phyloP scores from a whole-genome alignment of 35 echinoderm and acorn worm genomes.

The Ptychodera flava region DNA sequence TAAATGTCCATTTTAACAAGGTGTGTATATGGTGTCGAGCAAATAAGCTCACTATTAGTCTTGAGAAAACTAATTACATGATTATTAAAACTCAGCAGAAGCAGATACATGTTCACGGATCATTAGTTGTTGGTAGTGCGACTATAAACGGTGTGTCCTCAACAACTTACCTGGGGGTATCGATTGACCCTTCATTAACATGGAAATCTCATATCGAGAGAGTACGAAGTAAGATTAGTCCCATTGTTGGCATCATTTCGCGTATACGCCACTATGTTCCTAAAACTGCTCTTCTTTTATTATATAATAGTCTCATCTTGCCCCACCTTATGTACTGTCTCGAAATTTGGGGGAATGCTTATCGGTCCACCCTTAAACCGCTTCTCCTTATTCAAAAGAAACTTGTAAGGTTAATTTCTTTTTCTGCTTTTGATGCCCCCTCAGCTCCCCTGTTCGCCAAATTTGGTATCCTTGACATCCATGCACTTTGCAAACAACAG shows the following conservation, averaged over 20 bases:
- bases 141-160: background rate
- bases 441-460: background rate
- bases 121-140: background rate
- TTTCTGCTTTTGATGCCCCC: background rate
- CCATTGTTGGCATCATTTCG: background rate
- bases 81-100: background rate
- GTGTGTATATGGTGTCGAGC: constrained; percentile 15
- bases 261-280: background rate
- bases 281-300: background rate
- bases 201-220: constrained; percentile 1
- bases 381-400: constrained; percentile 1
- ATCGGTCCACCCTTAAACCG: background rate
- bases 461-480: constrained; percentile 1
- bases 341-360: background rate
- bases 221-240: background rate
- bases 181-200: background rate
- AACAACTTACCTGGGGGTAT: background rate
- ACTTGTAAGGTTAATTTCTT: background rate
- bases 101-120: background rate
- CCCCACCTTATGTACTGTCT: background rate
- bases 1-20: background rate
- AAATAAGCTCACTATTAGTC: constrained; percentile 19
- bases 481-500: background rate
- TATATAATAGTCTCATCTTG: background rate
- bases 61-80: constrained; percentile 30